phyloP scores from a whole-genome alignment of 2,113 vertebrate genomes.

The Nibea coibor region DNA sequence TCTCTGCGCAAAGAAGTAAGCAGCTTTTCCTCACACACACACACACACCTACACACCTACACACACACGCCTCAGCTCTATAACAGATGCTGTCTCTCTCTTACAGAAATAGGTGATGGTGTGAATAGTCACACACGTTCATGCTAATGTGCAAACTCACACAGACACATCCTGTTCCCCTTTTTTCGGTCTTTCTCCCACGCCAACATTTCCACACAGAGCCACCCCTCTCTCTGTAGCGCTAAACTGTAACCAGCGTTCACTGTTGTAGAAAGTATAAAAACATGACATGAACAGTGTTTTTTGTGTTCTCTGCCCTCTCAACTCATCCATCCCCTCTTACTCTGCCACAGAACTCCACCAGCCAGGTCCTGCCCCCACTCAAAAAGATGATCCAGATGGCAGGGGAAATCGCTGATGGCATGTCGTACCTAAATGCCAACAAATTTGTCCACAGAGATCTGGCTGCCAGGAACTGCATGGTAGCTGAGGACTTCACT shows the following conservation, averaged over 20 bases:
- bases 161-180: background rate
- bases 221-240: background rate
- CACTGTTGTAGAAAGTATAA: background rate
- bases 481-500: constrained; percentile 98
- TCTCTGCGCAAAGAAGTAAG: constrained; percentile 93
- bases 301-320: constrained; percentile 11
- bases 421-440: constrained; percentile 98
- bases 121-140: background rate
- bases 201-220: background rate
- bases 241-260: background rate
- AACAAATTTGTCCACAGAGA: constrained; percentile 99
- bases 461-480: constrained; percentile 97
- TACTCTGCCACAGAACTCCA: constrained; percentile 85
- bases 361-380: constrained; percentile 89
- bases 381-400: constrained; percentile 99
- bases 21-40: constrained; percentile 13
- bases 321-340: constrained; percentile 1
- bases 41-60: background rate
- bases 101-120: constrained; percentile 1
- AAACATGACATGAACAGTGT: background rate
- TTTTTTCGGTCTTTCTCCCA: background rate
- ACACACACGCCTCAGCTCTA: background rate
- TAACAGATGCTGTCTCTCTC: background rate
- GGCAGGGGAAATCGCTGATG: constrained; percentile 97
- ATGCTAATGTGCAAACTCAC: background rate